These are phyloP conservation scores for Megalurothrips usitatus DNA, from an alignment of 2,888 invertebrate species.

Conservation along the genomic window DNA sequence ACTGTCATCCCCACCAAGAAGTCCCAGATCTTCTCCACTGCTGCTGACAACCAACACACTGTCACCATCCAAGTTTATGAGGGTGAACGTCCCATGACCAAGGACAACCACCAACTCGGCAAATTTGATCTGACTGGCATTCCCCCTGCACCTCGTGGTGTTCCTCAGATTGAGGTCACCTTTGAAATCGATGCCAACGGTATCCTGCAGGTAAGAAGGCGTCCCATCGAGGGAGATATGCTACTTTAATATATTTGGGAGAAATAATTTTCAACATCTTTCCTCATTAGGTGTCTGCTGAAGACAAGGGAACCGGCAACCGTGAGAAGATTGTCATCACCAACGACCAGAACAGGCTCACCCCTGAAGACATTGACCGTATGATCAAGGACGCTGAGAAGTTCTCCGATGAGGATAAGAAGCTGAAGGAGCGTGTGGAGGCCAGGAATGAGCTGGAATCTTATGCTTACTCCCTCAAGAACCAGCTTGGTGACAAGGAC, in stretches of 20 bases:
- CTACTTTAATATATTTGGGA: not conserved
- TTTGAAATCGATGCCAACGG: slow-evolving; percentile 94
- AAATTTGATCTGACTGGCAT: slow-evolving; percentile 98
- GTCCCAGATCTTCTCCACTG: slow-evolving; percentile 98
- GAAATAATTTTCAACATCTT: slow-evolving; percentile 17
- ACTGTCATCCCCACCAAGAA: slow-evolving; percentile 99
- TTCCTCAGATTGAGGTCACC: slow-evolving; percentile 91
- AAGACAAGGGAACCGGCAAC: slow-evolving; percentile 98
- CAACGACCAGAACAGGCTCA: slow-evolving; percentile 94
- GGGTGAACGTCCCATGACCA: slow-evolving; percentile 99
- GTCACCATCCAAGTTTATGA: slow-evolving; percentile 99
- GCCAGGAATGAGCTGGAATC: slow-evolving; percentile 95
- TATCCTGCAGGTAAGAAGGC: slow-evolving; percentile 64
- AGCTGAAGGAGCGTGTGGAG: slow-evolving; percentile 91
- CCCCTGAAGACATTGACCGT: slow-evolving; percentile 96
- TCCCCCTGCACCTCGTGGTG: slow-evolving; percentile 89
- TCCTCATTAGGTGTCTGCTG: slow-evolving; percentile 72
- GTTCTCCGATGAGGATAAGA: slow-evolving; percentile 98
- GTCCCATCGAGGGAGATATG: not conserved
- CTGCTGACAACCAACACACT: slow-evolving; percentile 97
- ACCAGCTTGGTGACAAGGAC: slow-evolving; percentile 93
- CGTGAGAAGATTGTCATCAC: slow-evolving; percentile 98
- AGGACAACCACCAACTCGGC: slow-evolving; percentile 97
- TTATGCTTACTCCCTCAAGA: slow-evolving; percentile 96
- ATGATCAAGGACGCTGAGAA: slow-evolving; percentile 99